Evolutionary conservation across 2,888 invertebrate genomes (phyloP).

Genomic region (Keiferia lycopersicella): DNA sequence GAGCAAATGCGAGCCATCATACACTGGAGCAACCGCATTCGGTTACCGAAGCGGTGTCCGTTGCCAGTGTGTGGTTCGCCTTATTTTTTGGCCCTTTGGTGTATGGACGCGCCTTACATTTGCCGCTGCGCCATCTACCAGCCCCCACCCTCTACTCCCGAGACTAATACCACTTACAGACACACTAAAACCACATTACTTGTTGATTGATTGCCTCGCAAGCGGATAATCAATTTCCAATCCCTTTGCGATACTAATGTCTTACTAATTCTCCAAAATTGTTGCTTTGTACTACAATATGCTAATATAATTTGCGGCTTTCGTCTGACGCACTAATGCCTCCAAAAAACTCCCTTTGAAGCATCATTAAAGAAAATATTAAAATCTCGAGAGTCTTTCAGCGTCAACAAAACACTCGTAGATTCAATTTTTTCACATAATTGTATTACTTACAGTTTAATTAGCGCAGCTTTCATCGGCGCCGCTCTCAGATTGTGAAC

Average conservation of each 20-base stretch:
- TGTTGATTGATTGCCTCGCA: conserved; percentile 11
- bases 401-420: conserved; percentile 58
- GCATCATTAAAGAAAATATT: conserved; percentile 39
- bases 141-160: neutral
- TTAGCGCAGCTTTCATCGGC: conserved; percentile 77
- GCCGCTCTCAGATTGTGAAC: conserved; percentile 78
- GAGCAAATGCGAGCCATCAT: no score
- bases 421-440: conserved; percentile 76
- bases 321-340: conserved; percentile 17
- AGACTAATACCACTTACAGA: conserved; percentile 24
- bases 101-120: neutral
- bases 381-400: conserved; percentile 53
- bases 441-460: conserved; percentile 80
- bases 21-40: no score
- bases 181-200: conserved; percentile 21
- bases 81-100: neutral
- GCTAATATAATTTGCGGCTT: conserved; percentile 20
- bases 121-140: neutral
- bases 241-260: conserved; percentile 16
- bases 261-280: conserved; percentile 8
- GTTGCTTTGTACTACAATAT: conserved; percentile 13
- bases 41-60: no score
- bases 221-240: conserved; percentile 16
- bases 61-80: no score
- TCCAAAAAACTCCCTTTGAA: conserved; percentile 11